Evolutionary conservation across 2,797 vertebrate genomes (phyloP), one percentile per base, ranked within the genome.

Genomic region (Catharus ustulatus): DNA sequence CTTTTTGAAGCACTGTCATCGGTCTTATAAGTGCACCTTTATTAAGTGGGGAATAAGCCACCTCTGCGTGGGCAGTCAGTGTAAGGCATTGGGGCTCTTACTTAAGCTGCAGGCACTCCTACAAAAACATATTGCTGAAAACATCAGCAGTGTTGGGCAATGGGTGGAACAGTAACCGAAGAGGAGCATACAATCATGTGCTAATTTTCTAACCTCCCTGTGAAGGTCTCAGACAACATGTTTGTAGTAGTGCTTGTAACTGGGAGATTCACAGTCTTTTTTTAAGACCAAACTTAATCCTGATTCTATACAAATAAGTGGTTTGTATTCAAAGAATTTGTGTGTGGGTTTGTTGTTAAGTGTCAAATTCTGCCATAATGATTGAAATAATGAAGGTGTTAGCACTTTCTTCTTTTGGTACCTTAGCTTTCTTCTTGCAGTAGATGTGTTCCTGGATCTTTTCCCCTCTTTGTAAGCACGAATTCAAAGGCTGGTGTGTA

Each of bases 41-140:
- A 21, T 68, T 24, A 58, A 69, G 46, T 30, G 59, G 40, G 40
- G 54, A 75, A 19, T 55, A 77, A 79, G 23, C 26, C 36, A 40
- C 9, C 27, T 57, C 48, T 0, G 3, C 2, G 52, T 79, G 74
- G 26, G 63, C 48, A 11, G 22, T 9, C 26, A 2, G 5, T 34
- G 0, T 66, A n/a, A 49, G n/a, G 9, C 36, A 2, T 5, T 9
- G 55, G 42, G 78, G 20, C 2, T 5, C 59, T 46, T 64, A 8
- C 45, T 84, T 49, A 66, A 82, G n/a, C 59, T 89, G 46, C 42
- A 36, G 45, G n/a, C 3, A 1, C 72, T 85, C 34, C 49, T 87
- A 23, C 38, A 34, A 54, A 80, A 91, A 85, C 73, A 67, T 20
- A 5, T 32, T 29, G 82, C 82, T 94, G 48, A 87, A 95, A 93